phyloP scores from a whole-genome alignment of 2,888 invertebrate species.

The Macrophya alboannulata region DNA sequence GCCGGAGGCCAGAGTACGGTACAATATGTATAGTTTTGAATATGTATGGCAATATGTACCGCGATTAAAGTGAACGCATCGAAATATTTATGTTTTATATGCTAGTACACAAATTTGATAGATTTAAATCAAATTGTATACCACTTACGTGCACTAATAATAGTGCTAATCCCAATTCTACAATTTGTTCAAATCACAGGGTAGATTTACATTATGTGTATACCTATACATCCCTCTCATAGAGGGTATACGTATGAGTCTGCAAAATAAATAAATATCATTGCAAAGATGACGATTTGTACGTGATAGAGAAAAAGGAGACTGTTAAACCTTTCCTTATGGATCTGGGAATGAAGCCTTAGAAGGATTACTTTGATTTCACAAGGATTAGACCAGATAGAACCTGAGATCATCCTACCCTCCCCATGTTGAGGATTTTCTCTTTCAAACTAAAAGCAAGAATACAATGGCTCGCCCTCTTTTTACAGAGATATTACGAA shows the following conservation, averaged over 20 bases:
- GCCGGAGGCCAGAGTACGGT: constrained; percentile 22
- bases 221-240: neutral
- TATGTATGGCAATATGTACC: neutral
- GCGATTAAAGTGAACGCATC: neutral
- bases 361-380: constrained; percentile 30
- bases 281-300: neutral
- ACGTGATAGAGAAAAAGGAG: neutral
- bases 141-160: neutral
- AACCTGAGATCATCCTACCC: constrained; percentile 21
- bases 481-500: constrained; percentile 20
- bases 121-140: neutral
- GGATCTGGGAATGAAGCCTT: neutral
- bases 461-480: neutral
- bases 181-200: neutral
- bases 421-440: constrained; percentile 8
- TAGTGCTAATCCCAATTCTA: neutral
- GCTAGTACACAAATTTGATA: neutral
- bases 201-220: no score
- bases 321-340: neutral
- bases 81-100: neutral
- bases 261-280: neutral
- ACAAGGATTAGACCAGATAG: constrained; percentile 38
- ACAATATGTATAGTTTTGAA: constrained; percentile 30
- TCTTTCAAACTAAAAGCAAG: constrained; percentile 21
- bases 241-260: neutral